Evolutionary conservation across 1,140 invertebrate genomes (phyloP).

Genomic region (Dolichoris vasculosae): DNA sequence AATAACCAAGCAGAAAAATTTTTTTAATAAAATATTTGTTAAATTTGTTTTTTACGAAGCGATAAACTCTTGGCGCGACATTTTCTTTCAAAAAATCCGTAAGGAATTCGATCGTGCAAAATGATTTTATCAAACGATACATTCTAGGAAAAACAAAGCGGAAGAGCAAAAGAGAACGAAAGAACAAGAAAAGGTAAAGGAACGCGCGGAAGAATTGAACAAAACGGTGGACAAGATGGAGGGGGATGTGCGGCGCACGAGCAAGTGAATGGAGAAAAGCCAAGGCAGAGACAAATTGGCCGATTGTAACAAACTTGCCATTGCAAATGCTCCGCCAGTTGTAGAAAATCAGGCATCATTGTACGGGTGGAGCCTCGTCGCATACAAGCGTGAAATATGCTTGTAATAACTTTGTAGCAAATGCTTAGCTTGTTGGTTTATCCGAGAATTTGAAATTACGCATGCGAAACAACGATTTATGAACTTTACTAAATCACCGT

Average conservation of each 20-base stretch:
- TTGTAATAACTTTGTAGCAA: slow-evolving; percentile 33
- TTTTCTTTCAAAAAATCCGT: not conserved
- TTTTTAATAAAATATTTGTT: no score
- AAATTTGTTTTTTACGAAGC: no score
- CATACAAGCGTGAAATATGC: slow-evolving; percentile 27
- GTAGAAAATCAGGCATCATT: slow-evolving; percentile 36
- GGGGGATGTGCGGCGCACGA: not conserved
- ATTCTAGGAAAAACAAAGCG: not conserved
- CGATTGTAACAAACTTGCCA: slow-evolving; percentile 36
- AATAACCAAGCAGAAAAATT: no score
- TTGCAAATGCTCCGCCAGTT: not conserved
- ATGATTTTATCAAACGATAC: not conserved
- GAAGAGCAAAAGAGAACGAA: not conserved
- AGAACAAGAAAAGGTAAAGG: not conserved
- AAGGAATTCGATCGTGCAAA: not conserved
- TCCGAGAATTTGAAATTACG: slow-evolving; percentile 40
- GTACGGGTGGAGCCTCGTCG: slow-evolving; percentile 34
- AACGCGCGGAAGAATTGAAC: not conserved
- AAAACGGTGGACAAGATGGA: not conserved
- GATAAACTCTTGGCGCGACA: no score
- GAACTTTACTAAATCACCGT: slow-evolving; percentile 26
- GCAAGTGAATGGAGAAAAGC: slow-evolving; percentile 15
- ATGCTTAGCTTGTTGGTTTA: slow-evolving; percentile 35
- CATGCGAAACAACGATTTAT: slow-evolving; percentile 27
- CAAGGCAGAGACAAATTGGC: slow-evolving; percentile 45